Conservation (phyloP, 1,140 invertebrate species). For the Thaumetopoea pityocampa region DNA sequence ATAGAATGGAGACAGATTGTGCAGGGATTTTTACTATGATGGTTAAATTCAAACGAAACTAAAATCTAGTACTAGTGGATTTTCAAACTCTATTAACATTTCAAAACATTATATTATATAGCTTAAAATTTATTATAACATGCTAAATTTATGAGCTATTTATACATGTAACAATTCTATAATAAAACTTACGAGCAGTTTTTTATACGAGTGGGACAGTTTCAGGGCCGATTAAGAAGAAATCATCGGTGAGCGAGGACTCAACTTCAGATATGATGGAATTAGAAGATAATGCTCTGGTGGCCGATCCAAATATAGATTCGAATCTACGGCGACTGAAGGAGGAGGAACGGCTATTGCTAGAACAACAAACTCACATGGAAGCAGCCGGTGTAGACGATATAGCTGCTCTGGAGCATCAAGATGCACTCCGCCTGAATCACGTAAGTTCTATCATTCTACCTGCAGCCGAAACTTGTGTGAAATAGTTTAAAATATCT, state of each 20-base stretch:
- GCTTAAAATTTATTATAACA: too few relatives aligned
- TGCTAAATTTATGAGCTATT: too few relatives aligned
- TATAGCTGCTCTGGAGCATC: constrained; percentile 82
- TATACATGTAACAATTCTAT: too few relatives aligned
- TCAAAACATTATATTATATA: too few relatives aligned
- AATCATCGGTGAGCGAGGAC: constrained; percentile 93
- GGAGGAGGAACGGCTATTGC: constrained; percentile 81
- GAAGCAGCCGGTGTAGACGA: constrained; percentile 48
- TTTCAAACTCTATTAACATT: too few relatives aligned
- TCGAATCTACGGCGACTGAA: constrained; percentile 77
- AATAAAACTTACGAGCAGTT: too few relatives aligned
- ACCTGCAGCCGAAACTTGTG: too few relatives aligned
- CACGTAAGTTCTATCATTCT: constrained; percentile 33
- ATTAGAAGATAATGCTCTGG: constrained; percentile 91
- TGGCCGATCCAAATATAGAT: constrained; percentile 79
- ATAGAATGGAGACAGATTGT: too few relatives aligned
- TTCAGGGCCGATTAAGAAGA: constrained; percentile 80
- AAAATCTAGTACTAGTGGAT: too few relatives aligned
- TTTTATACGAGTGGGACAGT: constrained; percentile 71
- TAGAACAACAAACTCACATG: constrained; percentile 47
- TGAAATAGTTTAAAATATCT: too few relatives aligned
- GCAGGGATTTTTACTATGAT: too few relatives aligned
- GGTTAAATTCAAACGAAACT: too few relatives aligned
- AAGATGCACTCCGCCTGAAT: constrained; percentile 53
- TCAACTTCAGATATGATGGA: constrained; percentile 97